Percentiles rank a stretch among this genome's conserved stretches.
Conservation (phyloP, 1,140 invertebrate genomes). For the Drosophila asahinai region DNA sequence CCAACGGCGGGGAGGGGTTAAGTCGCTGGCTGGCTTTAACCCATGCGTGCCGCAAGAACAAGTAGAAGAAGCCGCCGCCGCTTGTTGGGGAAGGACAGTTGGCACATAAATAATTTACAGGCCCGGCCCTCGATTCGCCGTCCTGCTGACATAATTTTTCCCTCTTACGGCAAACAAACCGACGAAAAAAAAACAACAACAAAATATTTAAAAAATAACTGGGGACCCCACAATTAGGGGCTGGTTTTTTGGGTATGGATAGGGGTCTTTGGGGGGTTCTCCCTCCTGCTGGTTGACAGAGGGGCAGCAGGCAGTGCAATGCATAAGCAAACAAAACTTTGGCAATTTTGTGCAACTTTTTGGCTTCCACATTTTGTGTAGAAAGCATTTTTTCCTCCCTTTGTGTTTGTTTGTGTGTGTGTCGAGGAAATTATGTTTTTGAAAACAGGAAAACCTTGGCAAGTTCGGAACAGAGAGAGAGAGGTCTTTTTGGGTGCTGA, state of each 20-base stretch:
- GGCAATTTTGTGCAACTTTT: conserved; percentile 75
- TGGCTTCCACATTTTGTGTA: conserved; percentile 55
- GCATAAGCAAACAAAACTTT: conserved; percentile 67
- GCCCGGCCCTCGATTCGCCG: conserved; percentile 29
- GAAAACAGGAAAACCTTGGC: conserved; percentile 48
- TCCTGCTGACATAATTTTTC: conserved; percentile 73
- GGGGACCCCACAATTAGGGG: conserved; percentile 27
- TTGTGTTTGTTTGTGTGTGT: conserved; percentile 28
- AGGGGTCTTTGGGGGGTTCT: background rate
- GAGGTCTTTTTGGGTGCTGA: conserved; percentile 3
- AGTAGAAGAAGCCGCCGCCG: background rate
- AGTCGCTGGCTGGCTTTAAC: conserved; percentile 16
- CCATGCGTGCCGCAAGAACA: conserved; percentile 55
- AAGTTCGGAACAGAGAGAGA: conserved; percentile 8
- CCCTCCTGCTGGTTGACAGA: background rate
- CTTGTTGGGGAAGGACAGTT: conserved; percentile 59
- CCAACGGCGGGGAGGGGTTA: background rate
- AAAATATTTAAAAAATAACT: conserved; percentile 5
- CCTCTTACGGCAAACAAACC: conserved; percentile 14
- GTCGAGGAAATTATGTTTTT: conserved; percentile 59
- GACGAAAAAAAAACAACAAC: conserved; percentile 3
- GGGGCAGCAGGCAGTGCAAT: conserved; percentile 35
- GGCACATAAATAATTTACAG: conserved; percentile 79
- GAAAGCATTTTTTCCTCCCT: conserved; percentile 49
- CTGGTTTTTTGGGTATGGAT: conserved; percentile 4